A percentile compares a stretch with the other conserved stretches of the same genome.
Evolutionary conservation across 2,113 vertebrate genomes (phyloP).

Genomic region (Sinocyclocheilus maitianheensis): DNA sequence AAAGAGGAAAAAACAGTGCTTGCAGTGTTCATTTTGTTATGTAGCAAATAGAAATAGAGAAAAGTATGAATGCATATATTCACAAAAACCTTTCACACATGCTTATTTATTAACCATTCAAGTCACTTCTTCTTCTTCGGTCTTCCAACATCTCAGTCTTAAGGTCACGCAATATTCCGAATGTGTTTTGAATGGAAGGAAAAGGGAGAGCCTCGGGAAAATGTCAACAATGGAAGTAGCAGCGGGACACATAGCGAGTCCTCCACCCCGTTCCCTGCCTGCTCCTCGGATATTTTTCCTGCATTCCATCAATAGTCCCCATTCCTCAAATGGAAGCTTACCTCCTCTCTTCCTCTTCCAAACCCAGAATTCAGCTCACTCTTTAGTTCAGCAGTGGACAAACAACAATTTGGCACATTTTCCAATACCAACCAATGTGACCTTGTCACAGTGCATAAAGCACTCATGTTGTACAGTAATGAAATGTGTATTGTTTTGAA

Average conservation of each 20-base stretch:
- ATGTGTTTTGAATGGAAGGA: conserved; percentile 63
- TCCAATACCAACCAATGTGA: background rate
- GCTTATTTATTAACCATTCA: background rate
- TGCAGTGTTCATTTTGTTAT: background rate
- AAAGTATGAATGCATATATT: background rate
- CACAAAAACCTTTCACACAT: background rate
- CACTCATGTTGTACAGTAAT: background rate
- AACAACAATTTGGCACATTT: background rate
- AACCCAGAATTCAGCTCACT: conserved; percentile 56
- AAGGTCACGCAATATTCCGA: conserved; percentile 62
- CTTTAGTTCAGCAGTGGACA: background rate
- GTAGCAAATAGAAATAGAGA: background rate
- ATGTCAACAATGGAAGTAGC: conserved; percentile 41
- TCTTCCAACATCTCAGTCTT: conserved; percentile 45
- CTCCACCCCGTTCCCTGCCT: background rate
- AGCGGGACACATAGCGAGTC: conserved; percentile 10
- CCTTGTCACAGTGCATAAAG: background rate
- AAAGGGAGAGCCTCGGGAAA: conserved; percentile 54
- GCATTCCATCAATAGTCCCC: conserved; percentile 47
- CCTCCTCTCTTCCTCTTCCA: conserved; percentile 63
- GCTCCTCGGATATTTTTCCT: conserved; percentile 11
- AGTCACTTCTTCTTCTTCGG: too few relatives aligned
- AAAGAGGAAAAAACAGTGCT: background rate
- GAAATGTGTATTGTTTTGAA: background rate
- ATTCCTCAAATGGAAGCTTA: conserved; percentile 66